Base-by-base conservation (phyloP, 2,888 invertebrate genomes). In the Tachina fera region DNA sequence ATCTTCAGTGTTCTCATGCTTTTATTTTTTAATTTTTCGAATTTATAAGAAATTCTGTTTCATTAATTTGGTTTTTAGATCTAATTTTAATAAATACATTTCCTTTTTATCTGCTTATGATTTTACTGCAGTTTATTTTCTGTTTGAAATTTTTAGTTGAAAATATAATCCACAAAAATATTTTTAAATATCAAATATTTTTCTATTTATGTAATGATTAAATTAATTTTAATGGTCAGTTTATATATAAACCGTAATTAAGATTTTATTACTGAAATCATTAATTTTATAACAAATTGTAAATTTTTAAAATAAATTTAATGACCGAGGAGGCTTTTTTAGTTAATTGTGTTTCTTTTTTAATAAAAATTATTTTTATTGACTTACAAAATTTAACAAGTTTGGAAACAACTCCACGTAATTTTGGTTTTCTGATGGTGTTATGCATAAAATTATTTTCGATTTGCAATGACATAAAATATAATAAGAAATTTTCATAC, bases 241-340 rank as follows among this genome's bases (percentile, higher is more conserved):
- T 13, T 53, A 41, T 68, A 68, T 22, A 63, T 61, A 61, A 63
- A 43, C 16, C 19, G 61, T 45, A 70, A 71, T 79, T 61, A 53
- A 61, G 8, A 16, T 70, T 60, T 45, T 49, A 63, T 70, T n/a
- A 61, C 61, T 60, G 61, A 6, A 61, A 78, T 70, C 51, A 51
- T 53, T 53, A 61, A 47, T 76, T 67, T 67, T 56, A 63, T 53
- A 58, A 58, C 11, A 43, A 16, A 71, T 68, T 39, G 53, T 19
- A 68, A 78, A 43, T 74, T 78, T 68, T 83, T 74, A 67, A 13
- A 58, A 49, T 39, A 6, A 60, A 22, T 74, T 31, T 51, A 78
- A 68, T 56, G 19, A 47, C 10, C 16, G 31, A 14, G 11, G 9
- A 31, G 31, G 31, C 6, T 47, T 65, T 22, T 45, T 22, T 47